Conservation (phyloP, 2,797 vertebrate genomes). For the Smutsia gigantea region DNA sequence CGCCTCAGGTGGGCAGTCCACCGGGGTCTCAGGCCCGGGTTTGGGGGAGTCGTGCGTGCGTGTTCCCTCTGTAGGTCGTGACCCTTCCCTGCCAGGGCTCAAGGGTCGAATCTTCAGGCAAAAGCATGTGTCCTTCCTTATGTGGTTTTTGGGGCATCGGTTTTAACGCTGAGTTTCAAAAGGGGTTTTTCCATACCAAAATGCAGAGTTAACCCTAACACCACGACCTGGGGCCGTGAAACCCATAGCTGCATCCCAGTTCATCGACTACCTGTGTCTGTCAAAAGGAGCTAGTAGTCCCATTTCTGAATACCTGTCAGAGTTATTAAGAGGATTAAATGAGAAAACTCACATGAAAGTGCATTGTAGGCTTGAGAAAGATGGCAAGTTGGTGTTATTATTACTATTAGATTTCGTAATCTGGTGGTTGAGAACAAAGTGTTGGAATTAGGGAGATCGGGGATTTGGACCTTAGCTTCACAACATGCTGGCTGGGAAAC, state of each 20-base stretch:
- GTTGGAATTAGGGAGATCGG: too few relatives aligned
- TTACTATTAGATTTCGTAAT: too few relatives aligned
- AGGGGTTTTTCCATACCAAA: not conserved
- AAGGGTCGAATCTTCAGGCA: not conserved
- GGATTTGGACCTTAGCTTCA: not conserved
- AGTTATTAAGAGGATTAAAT: not conserved
- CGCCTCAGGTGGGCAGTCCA: not conserved
- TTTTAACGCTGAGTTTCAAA: not conserved
- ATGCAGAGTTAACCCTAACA: not conserved
- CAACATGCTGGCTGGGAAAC: too few relatives aligned
- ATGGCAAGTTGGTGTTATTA: not conserved
- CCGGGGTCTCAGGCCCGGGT: not conserved
- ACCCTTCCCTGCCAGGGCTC: rapidly evolving
- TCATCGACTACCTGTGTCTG: not conserved
- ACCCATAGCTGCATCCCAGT: too few relatives aligned
- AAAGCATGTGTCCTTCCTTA: too few relatives aligned
- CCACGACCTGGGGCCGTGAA: too few relatives aligned
- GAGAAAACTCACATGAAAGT: not conserved
- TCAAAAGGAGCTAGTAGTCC: not conserved
- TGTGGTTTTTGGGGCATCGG: not conserved
- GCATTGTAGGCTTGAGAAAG: not conserved
- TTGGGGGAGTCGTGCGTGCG: too few relatives aligned
- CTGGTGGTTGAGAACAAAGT: not conserved
- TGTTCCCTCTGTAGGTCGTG: rapidly evolving
- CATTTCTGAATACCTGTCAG: not conserved